phyloP scores from a whole-genome alignment of 1,140 invertebrate species.

The Homalodisca vitripennis region DNA sequence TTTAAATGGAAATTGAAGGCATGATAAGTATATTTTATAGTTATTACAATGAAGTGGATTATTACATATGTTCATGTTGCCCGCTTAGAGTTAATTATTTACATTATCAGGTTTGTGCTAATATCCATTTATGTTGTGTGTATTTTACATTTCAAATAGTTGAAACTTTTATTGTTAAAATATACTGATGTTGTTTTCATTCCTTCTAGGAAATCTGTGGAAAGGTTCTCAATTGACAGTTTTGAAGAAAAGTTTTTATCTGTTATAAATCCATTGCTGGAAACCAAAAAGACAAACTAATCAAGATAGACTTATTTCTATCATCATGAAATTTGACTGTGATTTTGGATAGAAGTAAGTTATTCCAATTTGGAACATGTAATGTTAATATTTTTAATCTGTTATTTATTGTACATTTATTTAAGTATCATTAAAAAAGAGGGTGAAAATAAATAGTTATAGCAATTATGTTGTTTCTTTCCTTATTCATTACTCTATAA shows the following conservation, averaged over 20 bases:
- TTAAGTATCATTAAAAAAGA: too few species aligned
- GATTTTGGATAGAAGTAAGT: too few species aligned
- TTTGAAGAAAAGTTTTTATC: conserved; percentile 70
- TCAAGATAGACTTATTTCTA: neutral
- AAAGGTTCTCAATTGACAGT: conserved; percentile 71
- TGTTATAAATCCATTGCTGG: neutral
- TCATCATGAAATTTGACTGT: too few species aligned
- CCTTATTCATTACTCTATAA: too few species aligned
- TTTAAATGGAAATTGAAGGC: too few species aligned
- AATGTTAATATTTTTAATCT: too few species aligned
- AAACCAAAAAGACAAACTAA: conserved; percentile 1
- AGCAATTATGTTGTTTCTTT: too few species aligned
- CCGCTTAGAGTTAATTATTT: neutral
- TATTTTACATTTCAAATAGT: neutral
- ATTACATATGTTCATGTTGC: neutral
- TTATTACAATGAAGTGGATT: neutral
- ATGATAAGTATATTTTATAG: neutral
- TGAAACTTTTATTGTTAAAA: conserved; percentile 1
- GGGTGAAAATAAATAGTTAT: too few species aligned
- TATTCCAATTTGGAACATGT: too few species aligned
- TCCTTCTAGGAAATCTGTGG: conserved; percentile 68
- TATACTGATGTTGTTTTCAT: conserved; percentile 27
- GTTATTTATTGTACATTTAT: too few species aligned
- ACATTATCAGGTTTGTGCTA: neutral
- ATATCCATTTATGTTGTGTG: neutral